Base-by-base conservation (phyloP, 2,888 invertebrate genomes). In the Parthenolecanium corni region DNA sequence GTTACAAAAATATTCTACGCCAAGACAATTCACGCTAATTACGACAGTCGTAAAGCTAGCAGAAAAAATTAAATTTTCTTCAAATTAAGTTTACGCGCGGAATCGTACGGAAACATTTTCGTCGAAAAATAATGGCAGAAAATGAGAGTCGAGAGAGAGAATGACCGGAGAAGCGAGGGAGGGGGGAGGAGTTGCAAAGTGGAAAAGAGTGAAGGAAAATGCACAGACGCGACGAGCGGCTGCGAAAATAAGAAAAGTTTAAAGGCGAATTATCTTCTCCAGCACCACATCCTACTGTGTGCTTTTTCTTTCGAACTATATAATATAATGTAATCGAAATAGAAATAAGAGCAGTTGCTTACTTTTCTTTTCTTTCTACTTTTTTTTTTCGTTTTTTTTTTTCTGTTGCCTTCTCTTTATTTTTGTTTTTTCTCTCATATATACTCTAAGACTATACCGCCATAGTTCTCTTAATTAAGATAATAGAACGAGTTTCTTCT, bases 391-490 rank as follows among this genome's bases (percentile, higher is more conserved):
- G 9, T 31, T 31, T 31, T 31, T 9, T 31, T 6, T 31, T 31
- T 31, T 31, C n/a, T n/a, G n/a, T n/a, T n/a, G n/a, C n/a, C n/a
- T n/a, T n/a, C n/a, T n/a, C n/a, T n/a, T n/a, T n/a, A n/a, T n/a
- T 6, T 31, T 31, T 31, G 31, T 4, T 31, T 31, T 9, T 6
- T 31, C 31, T 31, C 31, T 31, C 9, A 31, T 9, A 31, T 31
- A 31, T 31, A 4, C 31, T 6, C 38, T n/a, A n/a, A n/a, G n/a
- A n/a, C n/a, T n/a, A n/a, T n/a, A n/a, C 38, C 40, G 21, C 44
- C 40, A 25, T 42, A 56, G 56, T 56, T 56, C 56, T 44, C 42
- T 42, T 56, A 56, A 56, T 56, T 56, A 56, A 56, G 56, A 56
- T 56, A 44, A 56, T 44, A 56, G 44, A 56, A 56, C 23, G 24